Base-by-base conservation (phyloP, 2,797 vertebrate species). In the Austrolebias charrua region DNA sequence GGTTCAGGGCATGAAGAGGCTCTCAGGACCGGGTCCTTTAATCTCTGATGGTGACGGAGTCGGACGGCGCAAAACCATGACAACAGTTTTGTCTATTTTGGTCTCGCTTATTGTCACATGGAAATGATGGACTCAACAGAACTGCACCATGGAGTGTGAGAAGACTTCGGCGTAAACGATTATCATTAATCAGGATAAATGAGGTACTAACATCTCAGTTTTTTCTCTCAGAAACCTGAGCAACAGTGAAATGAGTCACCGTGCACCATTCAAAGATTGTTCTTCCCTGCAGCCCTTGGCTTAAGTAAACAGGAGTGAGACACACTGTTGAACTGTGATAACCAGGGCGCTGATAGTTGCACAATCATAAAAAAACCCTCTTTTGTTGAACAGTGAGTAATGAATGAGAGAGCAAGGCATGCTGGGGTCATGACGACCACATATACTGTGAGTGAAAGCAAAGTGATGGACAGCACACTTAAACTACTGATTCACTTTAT, bases 161-260 rank as follows among this genome's bases (percentile, higher is more conserved):
- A 18, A 63, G 16, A 52, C 5, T 42, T 38, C 2, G 6, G 50
- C 4, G 2, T 28, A 0, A 55, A 47, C 55, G 35, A 61, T 79
- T 52, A 53, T 52, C 18, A 10, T 15, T 47, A 28, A 66, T 70
- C 20, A 16, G 9, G 7, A 56, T 60, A 20, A 70, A 55, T 43
- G 4, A 66, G 76, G 73, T 81, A 84, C 65, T 66, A 6, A 60
- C 18, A 7, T 40, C 38, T 40, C 38, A 11, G 10, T 40, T 10
- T 29, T 18, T 31, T 15, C 35, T 18, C 43, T 56, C 7, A 44
- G 33, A 20, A 29, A 10, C 14, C 31, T 18, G 19, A 6, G 15
- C 1, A 6, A 20, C 10, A 9, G 24, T 29, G 28, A 35, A 46
- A 1, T 69, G 50, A 69, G 18, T 69, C 52, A 69, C 42, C 5